phyloP scores from a whole-genome alignment of 2,113 vertebrate genomes.

The Sakesphorus luctuosus region DNA sequence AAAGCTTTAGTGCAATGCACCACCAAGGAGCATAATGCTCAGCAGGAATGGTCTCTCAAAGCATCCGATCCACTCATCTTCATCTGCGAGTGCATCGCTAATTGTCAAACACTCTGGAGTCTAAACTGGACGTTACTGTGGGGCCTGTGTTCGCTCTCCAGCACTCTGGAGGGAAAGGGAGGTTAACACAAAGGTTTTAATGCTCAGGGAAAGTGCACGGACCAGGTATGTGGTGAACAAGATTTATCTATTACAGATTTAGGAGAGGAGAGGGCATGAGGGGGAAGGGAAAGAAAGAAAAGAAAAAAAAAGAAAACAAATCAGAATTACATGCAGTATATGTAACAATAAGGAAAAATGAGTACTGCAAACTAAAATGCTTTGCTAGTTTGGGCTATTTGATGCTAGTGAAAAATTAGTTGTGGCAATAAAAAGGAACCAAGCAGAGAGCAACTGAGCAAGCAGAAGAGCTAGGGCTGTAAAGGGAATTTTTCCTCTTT shows the following conservation, averaged over 20 bases:
- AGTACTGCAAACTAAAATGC: neutral
- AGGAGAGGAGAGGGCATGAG: neutral
- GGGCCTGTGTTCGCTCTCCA: conserved; percentile 24
- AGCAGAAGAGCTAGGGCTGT: neutral
- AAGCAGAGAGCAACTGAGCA: neutral
- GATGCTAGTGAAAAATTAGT: neutral
- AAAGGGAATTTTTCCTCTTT: neutral
- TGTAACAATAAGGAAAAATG: neutral
- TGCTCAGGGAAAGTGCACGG: conserved; percentile 78
- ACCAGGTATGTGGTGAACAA: conserved; percentile 75
- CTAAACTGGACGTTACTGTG: conserved; percentile 15
- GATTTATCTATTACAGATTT: conserved; percentile 74
- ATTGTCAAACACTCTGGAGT: neutral
- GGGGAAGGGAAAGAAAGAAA: neutral
- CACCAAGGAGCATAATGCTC: neutral
- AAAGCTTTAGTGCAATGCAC: conserved; percentile 1
- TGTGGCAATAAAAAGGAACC: neutral
- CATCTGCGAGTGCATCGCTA: conserved; percentile 1
- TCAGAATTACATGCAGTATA: conserved; percentile 40
- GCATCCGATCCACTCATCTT: conserved; percentile 38
- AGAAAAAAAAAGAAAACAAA: neutral
- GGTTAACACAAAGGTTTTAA: conserved; percentile 79
- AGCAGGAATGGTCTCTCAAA: conserved; percentile 16
- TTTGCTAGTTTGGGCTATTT: neutral
- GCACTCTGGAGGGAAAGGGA: conserved; percentile 53